phyloP scores from a whole-genome alignment of 2,888 invertebrate species.

The Drosophila nigricruria region DNA sequence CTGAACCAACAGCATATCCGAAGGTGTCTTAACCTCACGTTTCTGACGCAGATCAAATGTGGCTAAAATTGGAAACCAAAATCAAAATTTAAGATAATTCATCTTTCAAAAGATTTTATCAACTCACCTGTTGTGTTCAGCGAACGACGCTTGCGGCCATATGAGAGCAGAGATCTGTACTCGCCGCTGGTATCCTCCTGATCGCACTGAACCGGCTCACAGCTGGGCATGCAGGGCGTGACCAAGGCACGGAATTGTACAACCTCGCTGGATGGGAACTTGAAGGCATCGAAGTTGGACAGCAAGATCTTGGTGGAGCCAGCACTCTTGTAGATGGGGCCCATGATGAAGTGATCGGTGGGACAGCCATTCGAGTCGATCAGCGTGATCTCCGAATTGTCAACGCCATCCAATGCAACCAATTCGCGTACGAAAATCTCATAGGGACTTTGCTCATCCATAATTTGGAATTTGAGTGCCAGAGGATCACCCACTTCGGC shows the following conservation, averaged over 20 bases:
- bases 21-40: constrained; percentile 85
- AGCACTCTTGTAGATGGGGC: constrained; percentile 93
- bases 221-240: constrained; percentile 96
- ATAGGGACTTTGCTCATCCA: constrained; percentile 96
- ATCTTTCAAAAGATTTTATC: neutral
- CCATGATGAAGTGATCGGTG: constrained; percentile 97
- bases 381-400: constrained; percentile 95
- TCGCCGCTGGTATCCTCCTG: constrained; percentile 93
- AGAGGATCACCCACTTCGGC: constrained; percentile 97
- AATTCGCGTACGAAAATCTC: constrained; percentile 97
- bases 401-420: constrained; percentile 97
- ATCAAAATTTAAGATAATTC: neutral
- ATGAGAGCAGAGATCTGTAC: constrained; percentile 92
- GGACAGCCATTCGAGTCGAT: constrained; percentile 97
- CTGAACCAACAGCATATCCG: constrained; percentile 95
- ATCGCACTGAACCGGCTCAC: constrained; percentile 96
- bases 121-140: constrained; percentile 85
- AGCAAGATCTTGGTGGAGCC: constrained; percentile 92
- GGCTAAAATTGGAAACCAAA: constrained; percentile 1
- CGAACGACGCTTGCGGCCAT: constrained; percentile 91
- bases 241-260: constrained; percentile 98
- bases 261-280: constrained; percentile 97
- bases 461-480: constrained; percentile 95
- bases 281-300: constrained; percentile 97
- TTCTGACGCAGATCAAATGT: constrained; percentile 51